Evolutionary conservation across 2,113 vertebrate species (phyloP), one percentile per base, ranked within the genome.

Genomic region (Pterophyllum scalare): DNA sequence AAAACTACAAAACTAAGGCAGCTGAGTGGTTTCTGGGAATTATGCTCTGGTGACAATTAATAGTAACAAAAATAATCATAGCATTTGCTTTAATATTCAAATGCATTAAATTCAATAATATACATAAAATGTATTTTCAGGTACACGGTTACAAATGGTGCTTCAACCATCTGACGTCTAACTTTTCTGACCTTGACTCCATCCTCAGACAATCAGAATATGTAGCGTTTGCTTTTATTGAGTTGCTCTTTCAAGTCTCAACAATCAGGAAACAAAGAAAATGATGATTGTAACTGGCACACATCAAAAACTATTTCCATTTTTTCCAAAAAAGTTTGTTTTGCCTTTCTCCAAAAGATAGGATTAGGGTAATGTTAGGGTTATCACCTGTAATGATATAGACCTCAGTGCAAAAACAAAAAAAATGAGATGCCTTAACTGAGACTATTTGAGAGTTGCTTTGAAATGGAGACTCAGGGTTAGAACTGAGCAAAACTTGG

Each of bases 391-490:
- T 24, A 35, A 65, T 40, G 0, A 15, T n/a, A 24, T 65, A 35
- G 15, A 15, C n/a, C 61, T 64, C 61, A 15, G 61, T 6, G 0
- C 0, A 17, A 65, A 65, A 24, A 65, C 0, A 17, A 65, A 65
- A 24, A 65, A 65, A 1, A 38, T 17, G 43, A 67, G 7, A 46
- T 65, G 43, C 24, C 62, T 24, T 19, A 67, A 67, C 14, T 11
- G 46, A 14, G 35, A 67, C 7, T 67, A 26, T 46, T 67, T 46
- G 40, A 70, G 9, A 70, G 24, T 26, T 1, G 0, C 1, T 70
- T 26, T 46, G 64, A 49, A 70, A 70, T 28, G 24, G 22, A 49
- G 40, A 20, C 15, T 70, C 10, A 12, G 11, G 46, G 64, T 49
- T 15, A 49, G 64, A 24, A 19, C 5, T 52, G 17, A 49, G 24